Evolutionary conservation across 2,888 invertebrate species (phyloP).

Genomic region (Proisotoma minuta): DNA sequence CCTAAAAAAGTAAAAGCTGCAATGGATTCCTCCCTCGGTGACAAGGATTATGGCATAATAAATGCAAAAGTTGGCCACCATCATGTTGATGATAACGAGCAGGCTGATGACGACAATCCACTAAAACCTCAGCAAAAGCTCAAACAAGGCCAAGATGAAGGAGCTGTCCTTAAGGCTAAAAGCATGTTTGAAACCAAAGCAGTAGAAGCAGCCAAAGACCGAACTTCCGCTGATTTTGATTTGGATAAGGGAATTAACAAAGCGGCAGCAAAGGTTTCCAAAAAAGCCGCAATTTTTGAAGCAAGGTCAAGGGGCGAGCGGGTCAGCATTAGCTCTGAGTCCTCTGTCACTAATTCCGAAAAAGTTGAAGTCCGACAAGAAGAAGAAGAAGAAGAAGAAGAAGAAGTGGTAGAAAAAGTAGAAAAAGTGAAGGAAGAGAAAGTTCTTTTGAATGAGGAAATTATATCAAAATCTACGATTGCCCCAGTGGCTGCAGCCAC

Average conservation of each 20-base stretch:
- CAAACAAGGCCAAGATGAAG: constrained; percentile 54
- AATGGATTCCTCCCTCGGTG: constrained; percentile 4
- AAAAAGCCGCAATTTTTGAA: constrained; percentile 44
- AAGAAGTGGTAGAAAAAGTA: neutral
- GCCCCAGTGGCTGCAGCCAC: neutral
- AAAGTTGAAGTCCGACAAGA: constrained; percentile 12
- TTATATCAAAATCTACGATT: constrained; percentile 5
- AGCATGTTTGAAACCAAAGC: constrained; percentile 66
- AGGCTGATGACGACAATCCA: constrained; percentile 32
- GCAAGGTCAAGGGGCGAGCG: constrained; percentile 44
- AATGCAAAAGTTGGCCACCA: neutral
- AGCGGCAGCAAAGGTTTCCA: constrained; percentile 35
- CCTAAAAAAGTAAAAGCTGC: constrained; percentile 37
- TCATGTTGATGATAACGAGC: constrained; percentile 7
- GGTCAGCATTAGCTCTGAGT: constrained; percentile 43
- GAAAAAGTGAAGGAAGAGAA: constrained; percentile 10
- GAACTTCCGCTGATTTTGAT: constrained; percentile 28
- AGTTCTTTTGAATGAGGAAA: constrained; percentile 10
- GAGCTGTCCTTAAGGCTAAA: constrained; percentile 66
- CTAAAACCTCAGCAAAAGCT: constrained; percentile 29
- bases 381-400: constrained; percentile 4
- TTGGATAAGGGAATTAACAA: constrained; percentile 20
- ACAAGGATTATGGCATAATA: neutral
- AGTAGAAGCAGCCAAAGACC: constrained; percentile 38
- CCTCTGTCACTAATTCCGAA: constrained; percentile 18